Evolutionary conservation across 92 coral and sea anemone genomes (phyloP).

Genomic region (Isaurus tuberculatus): DNA sequence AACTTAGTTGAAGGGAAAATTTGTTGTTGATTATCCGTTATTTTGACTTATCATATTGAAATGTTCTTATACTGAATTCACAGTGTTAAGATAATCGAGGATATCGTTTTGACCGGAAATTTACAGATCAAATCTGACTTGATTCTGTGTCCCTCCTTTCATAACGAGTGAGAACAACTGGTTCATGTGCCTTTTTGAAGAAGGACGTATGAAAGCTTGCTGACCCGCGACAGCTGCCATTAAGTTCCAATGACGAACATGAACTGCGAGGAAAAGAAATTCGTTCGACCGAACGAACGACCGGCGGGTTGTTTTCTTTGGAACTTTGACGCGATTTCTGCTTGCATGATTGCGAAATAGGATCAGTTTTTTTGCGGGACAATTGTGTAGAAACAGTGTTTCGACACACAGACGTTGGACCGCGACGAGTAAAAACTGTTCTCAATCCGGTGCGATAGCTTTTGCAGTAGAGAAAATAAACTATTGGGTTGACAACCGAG

Average conservation of each 20-base stretch:
- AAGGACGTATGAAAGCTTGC: background rate
- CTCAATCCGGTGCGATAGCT: constrained; percentile 37
- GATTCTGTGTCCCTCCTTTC: constrained; percentile 8
- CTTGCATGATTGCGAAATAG: background rate
- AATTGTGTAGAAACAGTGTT: constrained; percentile 12
- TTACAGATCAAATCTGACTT: background rate
- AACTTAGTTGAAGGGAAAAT: no score
- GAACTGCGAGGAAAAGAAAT: constrained; percentile 1
- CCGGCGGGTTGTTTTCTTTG: background rate
- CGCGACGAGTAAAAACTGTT: constrained; percentile 32
- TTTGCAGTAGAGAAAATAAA: constrained; percentile 40
- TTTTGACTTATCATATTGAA: no score
- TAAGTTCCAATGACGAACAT: constrained; percentile 1
- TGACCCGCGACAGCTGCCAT: background rate
- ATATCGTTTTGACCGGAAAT: no score
- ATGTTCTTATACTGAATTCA: no score
- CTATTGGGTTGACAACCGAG: constrained; percentile 22
- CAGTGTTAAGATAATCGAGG: no score
- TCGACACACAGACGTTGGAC: background rate
- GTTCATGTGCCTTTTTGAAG: background rate
- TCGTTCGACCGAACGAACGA: background rate
- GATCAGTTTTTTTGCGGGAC: background rate
- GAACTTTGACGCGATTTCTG: constrained; percentile 7
- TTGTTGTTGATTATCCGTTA: no score
- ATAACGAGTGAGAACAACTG: constrained; percentile 21